Evolutionary conservation across 2,888 invertebrate species (phyloP).

Genomic region (Saturnia japonica): DNA sequence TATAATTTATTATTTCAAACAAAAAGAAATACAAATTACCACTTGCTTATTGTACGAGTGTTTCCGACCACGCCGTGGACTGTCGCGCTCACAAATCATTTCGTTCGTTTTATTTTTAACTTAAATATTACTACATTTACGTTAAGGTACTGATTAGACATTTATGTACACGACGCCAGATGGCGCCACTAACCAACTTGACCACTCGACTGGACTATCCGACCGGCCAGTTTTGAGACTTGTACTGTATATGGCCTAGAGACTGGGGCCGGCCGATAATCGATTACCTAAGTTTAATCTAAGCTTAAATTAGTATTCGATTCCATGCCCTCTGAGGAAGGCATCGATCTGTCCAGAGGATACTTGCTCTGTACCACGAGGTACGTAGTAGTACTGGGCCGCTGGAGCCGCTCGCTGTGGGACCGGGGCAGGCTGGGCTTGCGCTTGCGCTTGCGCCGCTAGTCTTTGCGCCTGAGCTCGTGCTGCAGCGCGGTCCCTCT

Average conservation of each 20-base stretch:
- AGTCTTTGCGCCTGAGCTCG: conserved; percentile 76
- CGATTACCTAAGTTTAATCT: conserved; percentile 54
- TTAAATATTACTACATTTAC: conserved; percentile 66
- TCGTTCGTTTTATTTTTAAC: conserved; percentile 52
- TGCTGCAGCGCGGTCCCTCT: conserved; percentile 80
- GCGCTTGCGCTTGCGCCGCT: conserved; percentile 63
- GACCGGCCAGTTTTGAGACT: conserved; percentile 38
- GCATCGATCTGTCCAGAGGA: conserved; percentile 90
- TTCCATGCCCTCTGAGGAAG: conserved; percentile 88
- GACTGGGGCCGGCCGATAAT: conserved; percentile 48
- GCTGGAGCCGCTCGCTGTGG: conserved; percentile 47
- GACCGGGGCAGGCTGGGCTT: conserved; percentile 50
- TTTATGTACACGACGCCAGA: conserved; percentile 59
- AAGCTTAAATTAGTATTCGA: conserved; percentile 79
- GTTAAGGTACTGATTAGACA: conserved; percentile 75
- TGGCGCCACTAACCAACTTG: conserved; percentile 39
- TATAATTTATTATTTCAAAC: conserved; percentile 80
- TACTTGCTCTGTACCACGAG: conserved; percentile 69
- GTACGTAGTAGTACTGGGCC: conserved; percentile 83
- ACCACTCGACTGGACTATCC: conserved; percentile 9
- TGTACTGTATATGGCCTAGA: conserved; percentile 58
- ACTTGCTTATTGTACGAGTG: conserved; percentile 58
- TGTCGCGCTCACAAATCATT: conserved; percentile 55
- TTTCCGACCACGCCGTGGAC: conserved; percentile 45
- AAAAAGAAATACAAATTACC: conserved; percentile 66